Evolutionary conservation across 2,888 invertebrate species (phyloP), one percentile per base, ranked within the genome.

Genomic region (Eudasyphora cyanicolor): DNA sequence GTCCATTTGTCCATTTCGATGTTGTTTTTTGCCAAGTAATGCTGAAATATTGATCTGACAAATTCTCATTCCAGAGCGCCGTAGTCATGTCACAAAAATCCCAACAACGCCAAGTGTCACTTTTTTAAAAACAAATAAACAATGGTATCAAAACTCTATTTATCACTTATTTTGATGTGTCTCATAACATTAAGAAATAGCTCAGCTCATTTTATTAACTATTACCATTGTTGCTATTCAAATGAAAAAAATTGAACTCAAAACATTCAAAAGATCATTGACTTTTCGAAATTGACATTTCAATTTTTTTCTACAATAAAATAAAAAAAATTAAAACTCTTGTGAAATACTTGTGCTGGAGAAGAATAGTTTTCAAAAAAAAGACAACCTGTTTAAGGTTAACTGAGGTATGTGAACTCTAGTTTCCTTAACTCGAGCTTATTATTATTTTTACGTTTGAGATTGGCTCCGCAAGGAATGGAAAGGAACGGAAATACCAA

Each of bases 321-420:
- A 45, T n/a, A n/a, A n/a, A n/a, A n/a, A n/a, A n/a, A n/a, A n/a
- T n/a, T n/a, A n/a, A n/a, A n/a, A n/a, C n/a, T n/a, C 24, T 57
- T 57, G 57, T 57, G 57, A 57, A 57, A 57, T 57, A 57, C 27
- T 57, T 24, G 57, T 57, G 27, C 3, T 27, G 57, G 21, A 57
- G 24, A 57, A 14, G 57, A 57, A 51, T 51, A 21, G 51, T 21
- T 57, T 70, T 49, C 51, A 17, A 17, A 32, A 70, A n/a, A n/a
- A 49, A 45, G 75, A 64, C 75, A 80, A 35, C 73, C 75, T 32
- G 57, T 12, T 64, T 70, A 83, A 83, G 80, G 75, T 75, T 75
- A 77, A 38, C 17, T 14, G 45, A 64, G 77, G 49, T 80, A 70
- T 77, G 77, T 80, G 75, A 83, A 83, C 77, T 83, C 38, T 70